Percentiles rank a stretch among this genome's conserved stretches.
phyloP scores from a whole-genome alignment of 2,113 vertebrate genomes.

The Nerophis lumbriciformis region DNA sequence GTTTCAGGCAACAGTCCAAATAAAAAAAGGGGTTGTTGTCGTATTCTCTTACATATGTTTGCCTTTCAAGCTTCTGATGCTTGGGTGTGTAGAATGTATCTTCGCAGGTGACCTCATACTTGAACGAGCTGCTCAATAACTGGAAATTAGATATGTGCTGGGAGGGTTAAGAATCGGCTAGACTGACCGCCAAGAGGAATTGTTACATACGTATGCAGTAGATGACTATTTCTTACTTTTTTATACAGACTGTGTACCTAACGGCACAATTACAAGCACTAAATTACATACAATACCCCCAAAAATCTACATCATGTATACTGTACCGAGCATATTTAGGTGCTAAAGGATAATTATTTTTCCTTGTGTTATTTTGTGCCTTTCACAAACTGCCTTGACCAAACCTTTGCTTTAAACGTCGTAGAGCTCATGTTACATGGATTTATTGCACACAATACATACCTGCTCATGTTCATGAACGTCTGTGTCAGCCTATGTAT shows the following conservation, averaged over 20 bases:
- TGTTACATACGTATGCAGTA: conserved; percentile 1
- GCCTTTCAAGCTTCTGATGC: conserved; percentile 22
- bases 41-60: conserved; percentile 21
- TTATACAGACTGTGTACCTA: background rate
- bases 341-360: background rate
- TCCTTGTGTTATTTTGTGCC: conserved; percentile 44
- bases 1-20: conserved; percentile 16
- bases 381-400: conserved; percentile 46
- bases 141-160: conserved; percentile 31
- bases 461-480: conserved; percentile 1
- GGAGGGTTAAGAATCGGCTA: background rate
- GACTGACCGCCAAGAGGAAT: conserved; percentile 9
- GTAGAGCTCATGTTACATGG: conserved; percentile 43
- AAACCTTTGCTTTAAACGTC: conserved; percentile 35
- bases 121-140: conserved; percentile 35
- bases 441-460: conserved; percentile 10
- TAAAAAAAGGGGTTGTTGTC: conserved; percentile 3
- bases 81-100: conserved; percentile 13
- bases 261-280: too few species aligned
- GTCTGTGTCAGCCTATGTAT: conserved; percentile 19
- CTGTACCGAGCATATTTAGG: conserved; percentile 1
- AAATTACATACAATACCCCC: background rate
- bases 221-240: background rate
- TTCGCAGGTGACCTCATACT: conserved; percentile 39
- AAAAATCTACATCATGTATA: conserved; percentile 3